Evolutionary conservation across 2,888 invertebrate genomes (phyloP).

Genomic region (Sesamia inferens): DNA sequence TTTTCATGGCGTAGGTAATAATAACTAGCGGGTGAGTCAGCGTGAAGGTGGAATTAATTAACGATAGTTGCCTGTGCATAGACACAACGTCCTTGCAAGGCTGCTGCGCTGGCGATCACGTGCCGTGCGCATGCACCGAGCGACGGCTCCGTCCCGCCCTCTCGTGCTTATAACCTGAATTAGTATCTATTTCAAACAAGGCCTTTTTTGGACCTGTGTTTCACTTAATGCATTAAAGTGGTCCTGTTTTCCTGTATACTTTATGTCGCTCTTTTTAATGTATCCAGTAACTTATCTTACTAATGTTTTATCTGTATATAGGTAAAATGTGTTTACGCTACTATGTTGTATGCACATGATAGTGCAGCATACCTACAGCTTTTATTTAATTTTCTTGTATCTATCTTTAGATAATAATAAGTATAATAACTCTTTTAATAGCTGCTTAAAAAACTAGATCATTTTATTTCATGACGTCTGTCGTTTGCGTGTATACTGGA

Average conservation of each 20-base stretch:
- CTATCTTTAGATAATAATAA: constrained; percentile 19
- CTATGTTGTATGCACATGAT: background rate
- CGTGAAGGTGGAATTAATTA: constrained; percentile 87
- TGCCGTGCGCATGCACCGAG: constrained; percentile 63
- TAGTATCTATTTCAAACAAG: constrained; percentile 37
- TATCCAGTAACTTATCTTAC: background rate
- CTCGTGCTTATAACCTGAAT: constrained; percentile 61
- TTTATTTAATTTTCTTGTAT: constrained; percentile 18
- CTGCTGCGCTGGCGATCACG: constrained; percentile 80
- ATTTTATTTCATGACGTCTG: background rate
- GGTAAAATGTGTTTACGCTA: background rate
- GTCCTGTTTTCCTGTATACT: constrained; percentile 16
- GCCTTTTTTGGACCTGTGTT: constrained; percentile 24
- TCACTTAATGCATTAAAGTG: constrained; percentile 6
- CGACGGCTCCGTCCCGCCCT: constrained; percentile 46
- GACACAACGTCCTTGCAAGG: constrained; percentile 89
- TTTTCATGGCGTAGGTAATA: constrained; percentile 55
- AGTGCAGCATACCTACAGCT: background rate
- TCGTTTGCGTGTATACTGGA: background rate
- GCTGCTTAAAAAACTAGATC: background rate
- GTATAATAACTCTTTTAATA: constrained; percentile 2
- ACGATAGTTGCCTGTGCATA: constrained; percentile 81
- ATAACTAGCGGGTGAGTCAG: constrained; percentile 78
- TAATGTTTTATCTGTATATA: background rate
- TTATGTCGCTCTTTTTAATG: background rate